These are phyloP conservation scores for Gallinago solitaria DNA, from an alignment of 2,797 vertebrate genomes.

Conservation along the genomic window DNA sequence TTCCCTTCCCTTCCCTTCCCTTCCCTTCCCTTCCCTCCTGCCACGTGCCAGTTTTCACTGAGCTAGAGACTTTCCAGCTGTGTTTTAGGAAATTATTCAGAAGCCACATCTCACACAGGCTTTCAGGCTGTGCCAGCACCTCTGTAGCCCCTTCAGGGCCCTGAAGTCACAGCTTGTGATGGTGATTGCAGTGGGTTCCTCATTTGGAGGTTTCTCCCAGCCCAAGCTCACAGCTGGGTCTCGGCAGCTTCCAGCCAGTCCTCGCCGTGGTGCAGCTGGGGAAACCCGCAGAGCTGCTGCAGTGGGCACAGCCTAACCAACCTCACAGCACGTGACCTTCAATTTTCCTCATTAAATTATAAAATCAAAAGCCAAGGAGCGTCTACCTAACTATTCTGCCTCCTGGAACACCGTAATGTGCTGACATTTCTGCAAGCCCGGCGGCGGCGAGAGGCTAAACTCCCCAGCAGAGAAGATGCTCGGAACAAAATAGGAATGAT, in stretches of 20 bases:
- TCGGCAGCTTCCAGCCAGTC: neutral
- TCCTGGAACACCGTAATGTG: neutral
- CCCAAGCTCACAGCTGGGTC: neutral
- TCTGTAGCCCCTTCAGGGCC: neutral
- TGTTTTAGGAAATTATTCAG: neutral
- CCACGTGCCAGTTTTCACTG: neutral
- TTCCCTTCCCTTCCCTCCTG: neutral
- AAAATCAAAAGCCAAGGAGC: neutral
- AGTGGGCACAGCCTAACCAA: neutral
- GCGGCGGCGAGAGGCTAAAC: neutral
- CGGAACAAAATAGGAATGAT: neutral
- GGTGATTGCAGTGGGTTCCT: neutral
- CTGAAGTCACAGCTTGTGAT: neutral
- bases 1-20: too few species aligned
- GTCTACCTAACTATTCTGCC: neutral
- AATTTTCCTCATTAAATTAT: neutral
- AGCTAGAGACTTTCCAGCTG: neutral
- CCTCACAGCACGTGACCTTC: neutral
- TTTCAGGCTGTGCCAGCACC: neutral
- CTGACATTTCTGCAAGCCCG: neutral
- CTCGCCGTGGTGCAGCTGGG: accelerated
- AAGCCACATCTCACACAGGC: neutral
- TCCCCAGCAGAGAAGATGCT: neutral
- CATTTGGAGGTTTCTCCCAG: neutral
- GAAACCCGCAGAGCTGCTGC: neutral